Evolutionary conservation across 2,113 vertebrate species (phyloP).

Genomic region (Oceanodroma tethys): DNA sequence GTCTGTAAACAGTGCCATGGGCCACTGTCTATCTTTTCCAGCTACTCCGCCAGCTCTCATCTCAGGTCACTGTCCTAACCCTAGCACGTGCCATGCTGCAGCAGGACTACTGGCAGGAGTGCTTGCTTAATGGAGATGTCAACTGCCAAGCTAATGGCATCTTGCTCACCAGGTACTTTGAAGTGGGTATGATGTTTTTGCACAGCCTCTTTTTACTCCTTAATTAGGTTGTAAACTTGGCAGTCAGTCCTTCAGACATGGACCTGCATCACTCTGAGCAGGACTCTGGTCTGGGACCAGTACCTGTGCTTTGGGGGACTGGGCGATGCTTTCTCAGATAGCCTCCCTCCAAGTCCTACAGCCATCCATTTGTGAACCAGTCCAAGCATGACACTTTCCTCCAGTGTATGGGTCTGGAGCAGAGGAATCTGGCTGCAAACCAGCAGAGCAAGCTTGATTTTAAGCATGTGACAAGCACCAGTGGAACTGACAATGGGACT

Average conservation of each 20-base stretch:
- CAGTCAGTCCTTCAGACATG: not conserved
- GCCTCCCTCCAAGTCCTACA: not conserved
- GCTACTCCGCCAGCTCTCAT: accelerated
- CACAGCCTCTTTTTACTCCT: not conserved
- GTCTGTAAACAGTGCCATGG: not conserved
- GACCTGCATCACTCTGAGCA: not conserved
- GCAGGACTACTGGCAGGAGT: not conserved
- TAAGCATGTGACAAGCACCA: not conserved
- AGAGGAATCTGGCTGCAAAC: not conserved
- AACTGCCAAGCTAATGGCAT: accelerated
- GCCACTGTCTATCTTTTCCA: not conserved
- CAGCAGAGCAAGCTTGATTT: not conserved
- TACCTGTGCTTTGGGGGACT: not conserved
- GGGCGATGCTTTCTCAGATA: not conserved
- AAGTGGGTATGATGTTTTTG: not conserved
- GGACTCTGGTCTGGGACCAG: not conserved
- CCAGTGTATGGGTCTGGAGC: not conserved
- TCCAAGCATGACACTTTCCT: not conserved
- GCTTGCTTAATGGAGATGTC: not conserved
- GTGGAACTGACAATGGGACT: not conserved
- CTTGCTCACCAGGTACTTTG: not conserved
- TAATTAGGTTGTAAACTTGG: not conserved
- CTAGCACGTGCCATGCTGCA: accelerated
- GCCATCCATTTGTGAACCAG: not conserved
- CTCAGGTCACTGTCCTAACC: not conserved